Evolutionary conservation across 1,140 invertebrate species (phyloP).

Genomic region (Cotesia typhae): DNA sequence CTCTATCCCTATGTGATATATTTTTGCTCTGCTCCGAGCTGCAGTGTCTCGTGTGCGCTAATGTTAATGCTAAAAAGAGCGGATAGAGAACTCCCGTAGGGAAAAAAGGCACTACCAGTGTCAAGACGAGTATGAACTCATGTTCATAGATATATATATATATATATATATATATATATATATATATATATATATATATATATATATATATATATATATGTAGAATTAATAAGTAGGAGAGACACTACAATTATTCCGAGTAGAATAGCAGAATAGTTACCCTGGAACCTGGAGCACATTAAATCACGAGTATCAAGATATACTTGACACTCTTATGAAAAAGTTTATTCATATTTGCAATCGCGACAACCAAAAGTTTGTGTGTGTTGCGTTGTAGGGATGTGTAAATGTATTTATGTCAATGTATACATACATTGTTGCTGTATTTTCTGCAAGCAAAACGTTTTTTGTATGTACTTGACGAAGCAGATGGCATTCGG

Average conservation of each 20-base stretch:
- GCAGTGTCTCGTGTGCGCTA: conserved; percentile 13
- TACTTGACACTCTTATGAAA: conserved; percentile 13
- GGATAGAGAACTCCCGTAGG: conserved; percentile 43
- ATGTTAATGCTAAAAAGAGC: conserved; percentile 30
- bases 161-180: no score
- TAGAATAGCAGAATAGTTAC: neutral
- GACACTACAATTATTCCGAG: neutral
- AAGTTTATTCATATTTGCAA: conserved; percentile 28
- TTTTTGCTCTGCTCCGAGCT: no score
- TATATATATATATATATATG: no score
- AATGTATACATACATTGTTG: conserved; percentile 25
- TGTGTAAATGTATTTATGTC: neutral
- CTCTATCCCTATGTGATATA: conserved; percentile 36
- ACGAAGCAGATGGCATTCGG: conserved; percentile 47
- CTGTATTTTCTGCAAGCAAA: conserved; percentile 24
- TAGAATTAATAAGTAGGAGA: neutral
- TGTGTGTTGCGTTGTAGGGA: neutral
- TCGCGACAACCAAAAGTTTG: conserved; percentile 19
- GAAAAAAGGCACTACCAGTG: conserved; percentile 31
- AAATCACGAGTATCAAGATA: conserved; percentile 52
- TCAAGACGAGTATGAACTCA: no score
- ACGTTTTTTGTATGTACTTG: conserved; percentile 18
- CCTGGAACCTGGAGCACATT: conserved; percentile 47
- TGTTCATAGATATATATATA: no score
- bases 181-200: no score